A percentile compares a stretch with the other conserved stretches of the same genome.
phyloP scores from a whole-genome alignment of 2,888 invertebrate species.

The Stenolophus ochropezus region DNA sequence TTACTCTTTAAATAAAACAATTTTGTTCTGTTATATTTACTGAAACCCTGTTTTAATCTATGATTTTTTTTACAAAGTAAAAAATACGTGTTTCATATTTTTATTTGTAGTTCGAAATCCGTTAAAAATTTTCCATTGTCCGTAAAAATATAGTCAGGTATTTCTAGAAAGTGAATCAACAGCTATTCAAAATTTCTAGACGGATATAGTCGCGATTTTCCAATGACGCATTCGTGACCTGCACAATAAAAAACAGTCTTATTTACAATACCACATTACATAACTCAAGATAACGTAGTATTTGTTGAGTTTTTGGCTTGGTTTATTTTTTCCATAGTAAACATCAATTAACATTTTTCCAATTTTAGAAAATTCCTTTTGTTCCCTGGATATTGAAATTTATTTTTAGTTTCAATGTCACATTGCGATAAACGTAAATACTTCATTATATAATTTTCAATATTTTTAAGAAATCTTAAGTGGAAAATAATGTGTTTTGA shows the following conservation, averaged over 20 bases:
- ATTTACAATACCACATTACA: neutral
- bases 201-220: conserved; percentile 8
- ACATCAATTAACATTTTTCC: neutral
- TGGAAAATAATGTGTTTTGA: too few species aligned
- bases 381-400: neutral
- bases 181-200: neutral
- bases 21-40: too few species aligned
- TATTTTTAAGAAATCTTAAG: too few species aligned
- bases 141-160: neutral
- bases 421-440: neutral
- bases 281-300: neutral
- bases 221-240: conserved; percentile 30
- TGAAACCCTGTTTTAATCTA: too few species aligned
- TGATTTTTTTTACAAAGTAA: too few species aligned
- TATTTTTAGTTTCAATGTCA: neutral
- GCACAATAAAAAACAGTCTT: conserved; percentile 11
- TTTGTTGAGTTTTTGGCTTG: neutral
- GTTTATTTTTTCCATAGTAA: neutral
- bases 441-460: too few species aligned
- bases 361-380: neutral
- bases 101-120: too few species aligned
- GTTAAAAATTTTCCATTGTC: neutral
- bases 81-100: too few species aligned
- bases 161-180: conserved; percentile 3
- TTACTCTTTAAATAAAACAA: too few species aligned